Evolutionary conservation across 2,113 vertebrate genomes (phyloP).

Genomic region (Semnornis frantzii): DNA sequence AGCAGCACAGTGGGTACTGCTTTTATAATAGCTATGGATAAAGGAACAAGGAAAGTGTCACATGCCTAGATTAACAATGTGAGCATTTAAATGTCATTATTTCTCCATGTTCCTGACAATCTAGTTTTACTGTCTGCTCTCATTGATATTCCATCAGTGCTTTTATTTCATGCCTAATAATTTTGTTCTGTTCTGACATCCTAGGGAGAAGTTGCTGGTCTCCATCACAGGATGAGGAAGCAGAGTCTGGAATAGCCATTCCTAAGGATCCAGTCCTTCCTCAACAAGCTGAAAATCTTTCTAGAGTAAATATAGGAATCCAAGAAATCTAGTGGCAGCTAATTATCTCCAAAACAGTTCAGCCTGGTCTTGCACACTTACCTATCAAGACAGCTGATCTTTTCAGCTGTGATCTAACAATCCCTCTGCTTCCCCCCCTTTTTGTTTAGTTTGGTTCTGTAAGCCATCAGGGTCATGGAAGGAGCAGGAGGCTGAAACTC

Average conservation of each 20-base stretch:
- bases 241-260: background rate
- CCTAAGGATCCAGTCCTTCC: background rate
- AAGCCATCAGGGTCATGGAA: background rate
- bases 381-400: background rate
- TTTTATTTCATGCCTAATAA: background rate
- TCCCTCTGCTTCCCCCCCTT: background rate
- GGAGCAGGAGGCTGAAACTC: background rate
- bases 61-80: background rate
- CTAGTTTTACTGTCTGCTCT: background rate
- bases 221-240: background rate
- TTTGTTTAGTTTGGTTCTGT: background rate
- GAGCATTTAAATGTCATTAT: background rate
- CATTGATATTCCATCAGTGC: background rate
- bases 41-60: background rate
- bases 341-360: background rate
- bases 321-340: background rate
- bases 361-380: background rate
- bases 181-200: slow-evolving; percentile 3
- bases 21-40: background rate
- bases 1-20: background rate
- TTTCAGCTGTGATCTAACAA: background rate
- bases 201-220: slow-evolving; percentile 54
- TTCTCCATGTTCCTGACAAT: background rate
- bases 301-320: slow-evolving; percentile 43
- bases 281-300: slow-evolving; percentile 2